Conservation (phyloP, 2,797 vertebrate genomes). For the Perodicticus potto region DNA sequence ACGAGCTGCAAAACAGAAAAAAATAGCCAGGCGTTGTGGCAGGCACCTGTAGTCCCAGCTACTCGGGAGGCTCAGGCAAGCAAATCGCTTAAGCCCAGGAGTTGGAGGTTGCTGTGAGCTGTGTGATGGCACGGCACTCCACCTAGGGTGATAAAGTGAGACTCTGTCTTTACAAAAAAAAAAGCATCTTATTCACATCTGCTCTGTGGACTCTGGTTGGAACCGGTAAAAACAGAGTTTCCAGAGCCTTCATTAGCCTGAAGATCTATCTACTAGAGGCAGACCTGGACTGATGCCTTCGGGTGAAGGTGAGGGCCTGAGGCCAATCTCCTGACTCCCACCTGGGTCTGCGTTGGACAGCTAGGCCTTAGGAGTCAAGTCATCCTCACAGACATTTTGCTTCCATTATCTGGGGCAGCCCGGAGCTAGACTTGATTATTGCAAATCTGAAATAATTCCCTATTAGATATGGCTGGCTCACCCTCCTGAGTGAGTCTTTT, state of each 20-base stretch:
- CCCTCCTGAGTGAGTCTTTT: conserved; percentile 64
- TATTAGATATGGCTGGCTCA: conserved; percentile 66
- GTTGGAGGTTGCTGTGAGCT: too few species aligned
- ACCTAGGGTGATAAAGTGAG: too few species aligned
- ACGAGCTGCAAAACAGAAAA: too few species aligned
- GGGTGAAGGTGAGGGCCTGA: neutral
- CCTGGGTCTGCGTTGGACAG: neutral
- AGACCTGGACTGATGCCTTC: neutral
- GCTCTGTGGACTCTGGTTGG: neutral
- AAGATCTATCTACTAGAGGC: neutral
- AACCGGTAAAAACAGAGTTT: neutral
- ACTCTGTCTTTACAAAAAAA: too few species aligned
- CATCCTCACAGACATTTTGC: conserved; percentile 40
- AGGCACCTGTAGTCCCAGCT: too few species aligned
- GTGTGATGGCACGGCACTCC: too few species aligned
- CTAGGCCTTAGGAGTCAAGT: conserved; percentile 26
- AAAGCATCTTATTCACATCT: neutral
- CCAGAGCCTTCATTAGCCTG: neutral
- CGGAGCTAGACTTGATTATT: conserved; percentile 82
- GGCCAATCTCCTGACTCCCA: neutral
- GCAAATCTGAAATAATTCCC: conserved; percentile 83
- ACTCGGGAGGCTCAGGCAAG: too few species aligned
- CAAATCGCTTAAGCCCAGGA: too few species aligned
- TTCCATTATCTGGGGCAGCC: conserved; percentile 80
- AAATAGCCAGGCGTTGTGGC: too few species aligned